phyloP scores from a whole-genome alignment of 2,797 vertebrate genomes.

The Alca torda region DNA sequence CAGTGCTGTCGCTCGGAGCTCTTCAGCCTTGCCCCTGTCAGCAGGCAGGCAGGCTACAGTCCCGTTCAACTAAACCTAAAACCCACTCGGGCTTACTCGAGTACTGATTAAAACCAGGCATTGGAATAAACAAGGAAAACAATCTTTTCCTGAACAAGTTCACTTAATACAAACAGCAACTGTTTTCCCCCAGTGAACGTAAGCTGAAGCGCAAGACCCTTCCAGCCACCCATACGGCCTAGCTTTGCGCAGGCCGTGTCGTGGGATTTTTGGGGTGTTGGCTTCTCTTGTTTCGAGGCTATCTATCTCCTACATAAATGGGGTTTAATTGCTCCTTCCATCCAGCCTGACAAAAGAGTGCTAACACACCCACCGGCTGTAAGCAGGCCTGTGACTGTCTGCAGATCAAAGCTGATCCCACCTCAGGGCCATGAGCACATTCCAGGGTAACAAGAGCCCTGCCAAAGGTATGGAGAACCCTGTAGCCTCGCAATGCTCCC shows the following conservation, averaged over 20 bases:
- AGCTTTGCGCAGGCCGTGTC: neutral
- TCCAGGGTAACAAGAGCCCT: slow-evolving; percentile 5
- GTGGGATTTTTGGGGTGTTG: neutral
- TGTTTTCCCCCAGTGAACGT: neutral
- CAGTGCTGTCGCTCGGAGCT: neutral
- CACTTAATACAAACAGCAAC: neutral
- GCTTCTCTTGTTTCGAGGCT: neutral
- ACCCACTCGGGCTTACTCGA: neutral
- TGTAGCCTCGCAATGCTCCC: neutral
- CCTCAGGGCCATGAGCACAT: slow-evolving; percentile 18
- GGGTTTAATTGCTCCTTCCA: slow-evolving; percentile 6
- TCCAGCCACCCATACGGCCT: neutral
- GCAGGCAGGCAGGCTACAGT: neutral
- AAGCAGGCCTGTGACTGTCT: slow-evolving; percentile 6
- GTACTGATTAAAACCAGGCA: neutral
- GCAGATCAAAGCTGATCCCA: slow-evolving; percentile 45
- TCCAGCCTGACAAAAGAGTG: neutral
- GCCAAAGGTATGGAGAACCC: neutral
- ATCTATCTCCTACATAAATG: neutral
- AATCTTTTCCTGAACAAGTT: neutral
- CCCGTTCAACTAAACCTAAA: neutral
- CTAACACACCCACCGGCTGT: neutral
- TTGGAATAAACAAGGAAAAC: neutral
- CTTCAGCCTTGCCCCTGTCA: neutral
- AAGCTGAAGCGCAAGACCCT: neutral